phyloP scores from a whole-genome alignment of 2,797 vertebrate species.

The Clarias pachynema region DNA sequence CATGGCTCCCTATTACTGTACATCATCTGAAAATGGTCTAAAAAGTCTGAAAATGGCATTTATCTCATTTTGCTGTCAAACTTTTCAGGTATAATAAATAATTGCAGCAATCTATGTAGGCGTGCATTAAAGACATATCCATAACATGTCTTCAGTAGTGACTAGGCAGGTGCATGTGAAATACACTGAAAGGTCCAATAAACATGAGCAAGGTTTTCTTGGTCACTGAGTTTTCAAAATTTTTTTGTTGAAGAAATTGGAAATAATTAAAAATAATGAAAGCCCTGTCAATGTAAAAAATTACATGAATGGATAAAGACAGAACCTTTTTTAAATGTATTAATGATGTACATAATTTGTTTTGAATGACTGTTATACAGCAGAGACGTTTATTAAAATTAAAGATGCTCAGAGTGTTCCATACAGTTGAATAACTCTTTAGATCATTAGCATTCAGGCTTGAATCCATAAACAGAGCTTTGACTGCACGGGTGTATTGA shows the following conservation, averaged over 20 bases:
- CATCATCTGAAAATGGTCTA: too few relatives aligned
- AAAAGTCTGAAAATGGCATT: too few relatives aligned
- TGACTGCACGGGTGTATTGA: conserved; percentile 61
- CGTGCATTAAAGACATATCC: background rate
- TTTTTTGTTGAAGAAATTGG: background rate
- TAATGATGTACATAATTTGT: background rate
- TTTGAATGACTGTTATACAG: background rate
- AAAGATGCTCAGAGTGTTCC: background rate
- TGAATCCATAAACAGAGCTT: conserved; percentile 6
- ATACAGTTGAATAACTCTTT: background rate
- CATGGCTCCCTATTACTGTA: too few relatives aligned
- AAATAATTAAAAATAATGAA: background rate
- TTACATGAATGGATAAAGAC: background rate
- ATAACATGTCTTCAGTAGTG: background rate
- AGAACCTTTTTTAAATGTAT: background rate
- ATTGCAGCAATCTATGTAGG: background rate
- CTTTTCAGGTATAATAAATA: background rate
- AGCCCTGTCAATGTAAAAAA: background rate
- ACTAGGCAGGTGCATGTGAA: background rate
- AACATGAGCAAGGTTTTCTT: background rate
- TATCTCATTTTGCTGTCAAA: too few relatives aligned
- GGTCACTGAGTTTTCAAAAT: conserved; percentile 1
- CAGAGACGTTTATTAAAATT: background rate
- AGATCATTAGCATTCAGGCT: conserved; percentile 22
- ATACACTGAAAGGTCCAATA: background rate